Evolutionary conservation across 1,140 invertebrate species (phyloP).

Genomic region (Wasmannia auropunctata): DNA sequence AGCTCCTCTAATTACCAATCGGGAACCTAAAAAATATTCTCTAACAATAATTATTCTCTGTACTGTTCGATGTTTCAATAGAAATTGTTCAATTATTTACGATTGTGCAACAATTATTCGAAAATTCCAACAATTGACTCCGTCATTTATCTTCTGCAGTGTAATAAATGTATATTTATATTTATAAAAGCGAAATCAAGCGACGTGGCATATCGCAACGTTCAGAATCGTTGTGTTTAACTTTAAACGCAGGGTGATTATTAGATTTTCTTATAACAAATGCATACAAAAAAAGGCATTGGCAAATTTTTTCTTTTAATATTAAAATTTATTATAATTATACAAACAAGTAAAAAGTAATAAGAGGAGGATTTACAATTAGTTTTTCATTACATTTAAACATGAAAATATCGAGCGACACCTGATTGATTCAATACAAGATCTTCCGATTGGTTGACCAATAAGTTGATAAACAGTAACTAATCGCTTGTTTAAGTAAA

Average conservation of each 20-base stretch:
- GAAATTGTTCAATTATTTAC: not conserved
- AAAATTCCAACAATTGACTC: not conserved
- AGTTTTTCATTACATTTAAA: too few species aligned
- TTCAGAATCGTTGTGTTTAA: not conserved
- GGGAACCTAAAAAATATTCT: not conserved
- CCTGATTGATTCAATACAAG: not conserved
- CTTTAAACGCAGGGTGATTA: not conserved
- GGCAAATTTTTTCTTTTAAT: too few species aligned
- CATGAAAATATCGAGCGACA: not conserved
- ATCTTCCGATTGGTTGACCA: not conserved
- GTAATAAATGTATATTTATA: slow-evolving; percentile 7
- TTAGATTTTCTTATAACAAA: not conserved
- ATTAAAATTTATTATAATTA: too few species aligned
- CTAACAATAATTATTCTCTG: not conserved
- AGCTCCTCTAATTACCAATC: not conserved
- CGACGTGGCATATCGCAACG: not conserved
- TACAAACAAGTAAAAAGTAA: too few species aligned
- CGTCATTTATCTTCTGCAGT: not conserved
- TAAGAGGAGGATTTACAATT: too few species aligned
- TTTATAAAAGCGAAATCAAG: not conserved
- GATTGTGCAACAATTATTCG: not conserved
- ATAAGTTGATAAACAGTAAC: too few species aligned
- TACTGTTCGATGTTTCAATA: not conserved
- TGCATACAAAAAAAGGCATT: too few species aligned
- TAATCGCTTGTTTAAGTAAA: not conserved